These are phyloP conservation scores for Pyrocoelia pectoralis DNA, from an alignment of 2,888 invertebrate genomes.

Conservation along the genomic window DNA sequence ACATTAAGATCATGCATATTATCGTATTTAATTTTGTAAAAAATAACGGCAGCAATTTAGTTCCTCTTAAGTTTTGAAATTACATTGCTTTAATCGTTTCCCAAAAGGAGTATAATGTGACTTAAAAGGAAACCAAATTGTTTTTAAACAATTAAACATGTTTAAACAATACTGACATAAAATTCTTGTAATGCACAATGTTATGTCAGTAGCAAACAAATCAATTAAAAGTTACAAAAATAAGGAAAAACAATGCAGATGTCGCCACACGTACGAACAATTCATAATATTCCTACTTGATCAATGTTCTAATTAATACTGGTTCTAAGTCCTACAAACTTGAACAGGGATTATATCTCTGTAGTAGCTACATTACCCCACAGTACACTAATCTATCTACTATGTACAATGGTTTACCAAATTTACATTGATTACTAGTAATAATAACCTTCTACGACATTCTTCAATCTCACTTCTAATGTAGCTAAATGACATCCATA, in stretches of 20 bases:
- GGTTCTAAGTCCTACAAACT: conserved; percentile 15
- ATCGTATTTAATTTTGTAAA: not conserved
- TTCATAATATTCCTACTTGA: conserved; percentile 3
- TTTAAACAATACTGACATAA: not conserved
- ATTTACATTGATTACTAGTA: conserved; percentile 24
- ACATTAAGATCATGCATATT: conserved; percentile 5
- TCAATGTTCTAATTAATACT: conserved; percentile 16
- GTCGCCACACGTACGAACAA: conserved; percentile 16
- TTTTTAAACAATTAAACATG: not conserved
- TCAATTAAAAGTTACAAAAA: conserved; percentile 6
- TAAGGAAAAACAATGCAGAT: conserved; percentile 18
- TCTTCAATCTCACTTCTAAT: conserved; percentile 33
- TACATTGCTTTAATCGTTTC: too few species aligned
- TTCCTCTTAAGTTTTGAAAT: too few species aligned
- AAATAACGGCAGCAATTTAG: not conserved
- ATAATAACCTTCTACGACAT: conserved; percentile 33
- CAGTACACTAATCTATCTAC: conserved; percentile 28
- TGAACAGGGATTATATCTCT: conserved; percentile 11
- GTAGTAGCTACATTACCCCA: conserved; percentile 23
- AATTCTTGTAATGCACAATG: not conserved
- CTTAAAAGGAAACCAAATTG: too few species aligned
- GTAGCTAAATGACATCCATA: conserved; percentile 37
- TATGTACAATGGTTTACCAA: conserved; percentile 27
- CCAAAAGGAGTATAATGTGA: too few species aligned
- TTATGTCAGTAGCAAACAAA: conserved; percentile 4